Evolutionary conservation across 2,888 invertebrate genomes (phyloP), one percentile per base, ranked within the genome.

Genomic region (Eurytoma adleriae): DNA sequence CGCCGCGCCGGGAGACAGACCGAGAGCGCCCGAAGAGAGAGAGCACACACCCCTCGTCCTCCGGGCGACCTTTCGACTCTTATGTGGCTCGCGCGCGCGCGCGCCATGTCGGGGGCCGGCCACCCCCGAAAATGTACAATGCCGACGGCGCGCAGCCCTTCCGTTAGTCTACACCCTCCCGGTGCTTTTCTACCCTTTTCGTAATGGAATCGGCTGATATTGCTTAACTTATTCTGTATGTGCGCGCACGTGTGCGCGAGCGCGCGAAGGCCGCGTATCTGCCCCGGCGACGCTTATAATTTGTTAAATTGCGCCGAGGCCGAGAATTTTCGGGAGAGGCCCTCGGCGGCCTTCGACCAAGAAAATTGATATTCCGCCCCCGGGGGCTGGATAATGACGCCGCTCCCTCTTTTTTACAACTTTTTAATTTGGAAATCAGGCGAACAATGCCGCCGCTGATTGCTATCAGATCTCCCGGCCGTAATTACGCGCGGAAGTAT

Each of bases 201-300:
- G 59, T 78, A 81, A 81, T 81, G 81, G 81, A 78, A 81, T 81
- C 74, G 81, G 54, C 70, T 68, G 76, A 76, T 80, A 80, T 72
- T 71, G 66, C 80, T 76, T 80, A 76, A 71, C 71, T 76, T 80
- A 67, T 54, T 59, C 59, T 40, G 14, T 30, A 64, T 18, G 30
- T 68, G 20, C 24, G 30, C 16, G 54, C 30, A 16, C 18, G 20
- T 61, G 48, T 71, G 20, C 7, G 70, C 10, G 3, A 5, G 2
- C 30, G 27, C 24, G 40, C 48, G 57, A 27, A 16, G 18, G 27
- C n/a, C 57, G 24, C 30, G 16, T n/a, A 30, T n/a, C 30, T 59
- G 59, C 12, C n/a, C 18, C 1, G 20, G 20, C 20, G 50, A 68
- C 27, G 61, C n/a, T 72, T 73, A 56, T 73, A 62, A 78, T 73